phyloP scores from a whole-genome alignment of 2,888 invertebrate species.

The Chalcis sispes region DNA sequence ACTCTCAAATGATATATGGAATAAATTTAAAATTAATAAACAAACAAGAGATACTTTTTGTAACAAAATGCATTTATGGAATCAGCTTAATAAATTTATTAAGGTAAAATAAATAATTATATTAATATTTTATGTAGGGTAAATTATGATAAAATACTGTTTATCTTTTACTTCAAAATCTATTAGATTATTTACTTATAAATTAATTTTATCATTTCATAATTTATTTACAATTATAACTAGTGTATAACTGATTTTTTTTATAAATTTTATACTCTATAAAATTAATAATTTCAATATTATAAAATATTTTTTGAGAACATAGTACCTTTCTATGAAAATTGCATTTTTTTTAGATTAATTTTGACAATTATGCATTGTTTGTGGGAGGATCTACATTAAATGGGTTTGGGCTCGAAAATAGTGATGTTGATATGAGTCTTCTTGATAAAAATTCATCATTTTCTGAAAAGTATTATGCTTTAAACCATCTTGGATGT shows the following conservation, averaged over 20 bases:
- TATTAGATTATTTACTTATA: background rate
- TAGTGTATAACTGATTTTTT: too few relatives aligned
- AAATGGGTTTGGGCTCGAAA: conserved; percentile 29
- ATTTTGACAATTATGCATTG: background rate
- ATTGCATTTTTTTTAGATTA: background rate
- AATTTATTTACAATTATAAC: too few relatives aligned
- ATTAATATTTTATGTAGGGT: background rate
- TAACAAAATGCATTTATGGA: conserved; percentile 21
- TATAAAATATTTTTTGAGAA: background rate
- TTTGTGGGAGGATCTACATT: conserved; percentile 27
- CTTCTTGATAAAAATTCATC: background rate
- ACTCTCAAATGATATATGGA: conserved; percentile 16
- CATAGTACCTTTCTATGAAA: background rate
- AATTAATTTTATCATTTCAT: too few relatives aligned
- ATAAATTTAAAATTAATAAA: background rate
- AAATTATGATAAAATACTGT: background rate
- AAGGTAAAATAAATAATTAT: conserved; percentile 16
- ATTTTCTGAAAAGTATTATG: background rate
- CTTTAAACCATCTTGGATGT: background rate
- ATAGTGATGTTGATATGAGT: conserved; percentile 17
- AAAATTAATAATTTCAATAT: background rate
- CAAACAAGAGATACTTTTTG: background rate
- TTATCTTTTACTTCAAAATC: background rate
- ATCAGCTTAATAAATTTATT: background rate
- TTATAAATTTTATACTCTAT: too few relatives aligned